These are phyloP conservation scores for Corydoras maculifer DNA, from an alignment of 2,113 vertebrate genomes.

Conservation along the genomic window DNA sequence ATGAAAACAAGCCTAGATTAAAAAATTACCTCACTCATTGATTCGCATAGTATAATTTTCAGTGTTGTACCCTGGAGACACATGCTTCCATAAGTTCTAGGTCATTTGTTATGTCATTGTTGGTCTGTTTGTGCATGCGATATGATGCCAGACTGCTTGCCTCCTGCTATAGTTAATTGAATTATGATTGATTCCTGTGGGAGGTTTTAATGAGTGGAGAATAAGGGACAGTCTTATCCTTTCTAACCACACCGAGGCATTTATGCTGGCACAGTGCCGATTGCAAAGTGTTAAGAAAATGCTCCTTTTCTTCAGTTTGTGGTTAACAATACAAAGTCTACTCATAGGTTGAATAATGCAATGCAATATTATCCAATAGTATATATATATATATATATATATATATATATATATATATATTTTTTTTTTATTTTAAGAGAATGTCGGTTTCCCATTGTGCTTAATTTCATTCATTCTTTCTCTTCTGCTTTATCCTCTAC, in stretches of 20 bases:
- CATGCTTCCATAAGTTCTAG: background rate
- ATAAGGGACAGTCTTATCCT: background rate
- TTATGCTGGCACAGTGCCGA: background rate
- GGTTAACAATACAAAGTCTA: too few species aligned
- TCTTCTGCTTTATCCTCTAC: too few species aligned
- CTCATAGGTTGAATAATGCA: too few species aligned
- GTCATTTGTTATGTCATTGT: slow-evolving; percentile 8
- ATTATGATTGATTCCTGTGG: slow-evolving; percentile 18
- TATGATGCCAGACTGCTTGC: background rate
- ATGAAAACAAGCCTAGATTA: too few species aligned
- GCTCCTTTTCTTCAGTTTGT: background rate
- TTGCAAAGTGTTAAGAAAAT: background rate
- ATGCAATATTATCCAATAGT: too few species aligned
- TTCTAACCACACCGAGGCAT: background rate
- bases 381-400: too few species aligned
- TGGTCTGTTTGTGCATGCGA: background rate
- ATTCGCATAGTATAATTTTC: background rate
- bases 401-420: too few species aligned
- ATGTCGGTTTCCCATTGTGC: too few species aligned
- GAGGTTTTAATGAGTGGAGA: slow-evolving; percentile 11
- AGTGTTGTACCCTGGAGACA: background rate
- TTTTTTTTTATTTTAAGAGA: too few species aligned
- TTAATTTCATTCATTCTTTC: too few species aligned
- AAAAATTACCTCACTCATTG: background rate
- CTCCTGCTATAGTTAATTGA: slow-evolving; percentile 16